Evolutionary conservation across 2,888 invertebrate species (phyloP), one percentile per base, ranked within the genome.

Genomic region (Drosophila subquinaria): DNA sequence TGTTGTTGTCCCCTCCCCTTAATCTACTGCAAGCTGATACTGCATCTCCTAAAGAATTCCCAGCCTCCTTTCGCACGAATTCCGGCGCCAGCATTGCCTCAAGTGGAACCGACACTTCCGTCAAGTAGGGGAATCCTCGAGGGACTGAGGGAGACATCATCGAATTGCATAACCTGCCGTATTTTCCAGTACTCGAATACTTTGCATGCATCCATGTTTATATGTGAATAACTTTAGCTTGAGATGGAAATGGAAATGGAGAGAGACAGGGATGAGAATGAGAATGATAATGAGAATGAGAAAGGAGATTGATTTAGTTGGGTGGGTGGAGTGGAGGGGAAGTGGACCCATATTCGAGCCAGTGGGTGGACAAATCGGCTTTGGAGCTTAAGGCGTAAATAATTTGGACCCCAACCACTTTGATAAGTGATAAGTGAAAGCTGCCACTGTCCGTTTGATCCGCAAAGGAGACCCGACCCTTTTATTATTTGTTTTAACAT

Each of bases 301-400:
- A 23, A 4, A n/a, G 20, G 43, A 45, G 56, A 56, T 36, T 23
- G 45, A 23, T 35, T 56, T 56, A 17, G 15, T 15, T 53, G 23
- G 36, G 63, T 27, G 27, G 27, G 27, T 27, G 27, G 27, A 23
- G 27, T 27, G 36, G 15, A 4, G n/a, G 50, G 55, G 43, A 9
- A 27, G 8, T 27, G 27, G 27, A 27, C 20, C 42, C 33, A 60
- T 62, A 60, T 57, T 50, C 43, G 67, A 30, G 33, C 51, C 47
- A 40, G 57, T 48, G 65, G 69, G 68, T 55, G 69, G 60, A 68
- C 66, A 88, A 83, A 88, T 86, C 83, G 79, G 87, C 83, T 87
- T 90, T 88, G 78, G 70, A 72, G 87, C 89, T 88, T 81, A 76
- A 79, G 90, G 90, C 90, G 90, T 81, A 81, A 81, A 90, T 90